phyloP scores from a whole-genome alignment of 2,797 vertebrate species.

The Crossoptilon crossoptilon region DNA sequence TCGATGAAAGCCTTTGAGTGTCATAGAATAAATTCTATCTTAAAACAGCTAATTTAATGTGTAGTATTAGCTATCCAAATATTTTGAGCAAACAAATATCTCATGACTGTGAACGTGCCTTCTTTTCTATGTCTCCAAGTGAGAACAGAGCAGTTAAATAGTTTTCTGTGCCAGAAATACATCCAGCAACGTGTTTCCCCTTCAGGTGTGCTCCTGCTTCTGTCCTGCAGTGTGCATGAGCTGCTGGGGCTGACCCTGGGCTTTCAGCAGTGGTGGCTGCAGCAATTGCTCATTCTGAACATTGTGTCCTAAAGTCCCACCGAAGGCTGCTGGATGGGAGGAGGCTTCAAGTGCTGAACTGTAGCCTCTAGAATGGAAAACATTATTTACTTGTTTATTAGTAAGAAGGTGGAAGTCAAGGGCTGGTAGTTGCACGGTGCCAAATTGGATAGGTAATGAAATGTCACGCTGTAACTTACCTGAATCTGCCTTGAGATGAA shows the following conservation, averaged over 20 bases:
- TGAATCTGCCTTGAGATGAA: background rate
- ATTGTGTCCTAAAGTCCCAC: background rate
- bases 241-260: background rate
- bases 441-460: background rate
- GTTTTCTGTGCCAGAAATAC: background rate
- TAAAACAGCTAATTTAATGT: background rate
- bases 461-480: background rate
- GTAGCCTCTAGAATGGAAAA: background rate
- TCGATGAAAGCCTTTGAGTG: background rate
- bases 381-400: background rate
- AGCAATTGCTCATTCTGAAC: background rate
- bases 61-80: background rate
- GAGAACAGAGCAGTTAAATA: background rate
- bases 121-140: background rate
- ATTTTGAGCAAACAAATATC: background rate
- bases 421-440: background rate
- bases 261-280: background rate
- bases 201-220: background rate
- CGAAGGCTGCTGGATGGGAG: background rate
- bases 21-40: background rate
- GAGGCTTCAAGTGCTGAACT: background rate
- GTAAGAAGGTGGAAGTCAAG: background rate
- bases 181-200: background rate
- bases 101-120: background rate
- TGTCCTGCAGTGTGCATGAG: background rate